These are phyloP conservation scores for Drosophila silvestris DNA, from an alignment of 2,888 invertebrate genomes.

Conservation along the genomic window DNA sequence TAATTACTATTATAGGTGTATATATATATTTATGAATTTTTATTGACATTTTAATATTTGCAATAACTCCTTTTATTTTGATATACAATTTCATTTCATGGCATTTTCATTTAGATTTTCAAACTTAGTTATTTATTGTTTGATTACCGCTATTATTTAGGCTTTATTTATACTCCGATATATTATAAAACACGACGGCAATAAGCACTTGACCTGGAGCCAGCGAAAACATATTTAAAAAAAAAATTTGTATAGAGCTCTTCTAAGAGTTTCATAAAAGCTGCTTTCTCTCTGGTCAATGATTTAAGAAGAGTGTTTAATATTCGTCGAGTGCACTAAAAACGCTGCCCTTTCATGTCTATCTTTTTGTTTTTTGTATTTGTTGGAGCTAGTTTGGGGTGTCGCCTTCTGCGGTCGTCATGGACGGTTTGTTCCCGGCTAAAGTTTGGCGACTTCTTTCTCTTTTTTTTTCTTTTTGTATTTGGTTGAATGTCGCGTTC, in stretches of 20 bases:
- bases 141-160: background rate
- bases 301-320: background rate
- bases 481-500: constrained; percentile 50
- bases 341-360: constrained; percentile 13
- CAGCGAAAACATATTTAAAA: too few relatives aligned
- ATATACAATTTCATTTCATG: background rate
- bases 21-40: background rate
- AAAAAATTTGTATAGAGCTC: background rate
- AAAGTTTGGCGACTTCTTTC: constrained; percentile 66
- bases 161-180: background rate
- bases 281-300: background rate
- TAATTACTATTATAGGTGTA: background rate
- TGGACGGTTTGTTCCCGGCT: constrained; percentile 65
- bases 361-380: constrained; percentile 5
- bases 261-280: background rate
- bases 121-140: background rate
- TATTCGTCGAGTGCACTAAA: constrained; percentile 1
- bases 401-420: constrained; percentile 63
- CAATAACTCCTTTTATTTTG: background rate
- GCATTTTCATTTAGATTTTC: background rate
- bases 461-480: constrained; percentile 16
- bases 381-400: constrained; percentile 28
- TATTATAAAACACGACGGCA: accelerated
- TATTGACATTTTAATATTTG: background rate
- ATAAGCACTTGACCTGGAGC: background rate